Conservation (phyloP, 2,113 vertebrate species). For the Phocoena sinus region DNA sequence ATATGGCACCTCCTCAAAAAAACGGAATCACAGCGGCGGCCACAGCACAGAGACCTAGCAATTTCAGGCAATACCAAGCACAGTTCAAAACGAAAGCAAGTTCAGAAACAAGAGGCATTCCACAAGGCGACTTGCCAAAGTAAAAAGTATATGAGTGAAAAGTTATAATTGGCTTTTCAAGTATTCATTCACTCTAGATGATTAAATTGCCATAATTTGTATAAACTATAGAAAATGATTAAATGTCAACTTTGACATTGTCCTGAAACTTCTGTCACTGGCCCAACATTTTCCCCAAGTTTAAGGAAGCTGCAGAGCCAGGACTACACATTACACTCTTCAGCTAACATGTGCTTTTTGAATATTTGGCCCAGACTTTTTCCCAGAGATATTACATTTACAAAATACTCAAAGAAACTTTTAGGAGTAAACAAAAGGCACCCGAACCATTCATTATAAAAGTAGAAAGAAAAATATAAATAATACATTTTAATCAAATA, state of each 20-base stretch:
- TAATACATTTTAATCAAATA: constrained; percentile 75
- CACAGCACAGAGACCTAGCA: not conserved
- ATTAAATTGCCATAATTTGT: constrained; percentile 53
- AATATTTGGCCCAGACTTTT: constrained; percentile 66
- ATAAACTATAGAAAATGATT: constrained; percentile 46
- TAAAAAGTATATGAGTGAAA: constrained; percentile 51
- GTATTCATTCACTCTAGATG: constrained; percentile 65
- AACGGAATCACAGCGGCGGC: not conserved
- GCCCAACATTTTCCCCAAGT: constrained; percentile 27
- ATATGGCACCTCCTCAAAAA: constrained; percentile 57
- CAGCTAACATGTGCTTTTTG: constrained; percentile 66
- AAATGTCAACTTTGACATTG: constrained; percentile 43
- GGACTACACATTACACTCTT: constrained; percentile 23
- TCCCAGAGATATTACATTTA: constrained; percentile 57
- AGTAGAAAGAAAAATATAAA: not conserved
- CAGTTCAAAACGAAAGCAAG: constrained; percentile 64
- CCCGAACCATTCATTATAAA: constrained; percentile 18
- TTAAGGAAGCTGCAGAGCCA: constrained; percentile 30
- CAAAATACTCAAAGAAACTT: constrained; percentile 56
- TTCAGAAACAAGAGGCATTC: not conserved
- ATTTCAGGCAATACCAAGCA: constrained; percentile 14
- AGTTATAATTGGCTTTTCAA: constrained; percentile 66
- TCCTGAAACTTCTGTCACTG: constrained; percentile 54
- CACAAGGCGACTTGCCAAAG: constrained; percentile 1
- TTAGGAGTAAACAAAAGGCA: constrained; percentile 58